Conservation (phyloP, 2,797 vertebrate genomes). For the Pseudomugil gertrudae region DNA sequence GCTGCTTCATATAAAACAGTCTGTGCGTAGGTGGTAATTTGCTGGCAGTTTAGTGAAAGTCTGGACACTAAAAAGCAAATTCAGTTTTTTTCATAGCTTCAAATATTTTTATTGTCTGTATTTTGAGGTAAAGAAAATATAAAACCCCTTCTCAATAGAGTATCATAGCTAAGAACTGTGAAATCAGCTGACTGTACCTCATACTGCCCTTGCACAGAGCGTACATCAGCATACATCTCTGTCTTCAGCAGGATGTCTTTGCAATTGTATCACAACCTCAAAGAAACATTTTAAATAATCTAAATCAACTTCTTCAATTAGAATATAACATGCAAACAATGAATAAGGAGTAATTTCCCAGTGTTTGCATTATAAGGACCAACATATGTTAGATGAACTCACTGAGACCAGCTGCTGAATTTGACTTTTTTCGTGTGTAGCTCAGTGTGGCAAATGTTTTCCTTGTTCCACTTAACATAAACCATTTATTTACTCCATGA, state of each 20-base stretch:
- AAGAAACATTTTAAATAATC: conserved; percentile 48
- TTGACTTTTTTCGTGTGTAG: not conserved
- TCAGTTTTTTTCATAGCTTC: conserved; percentile 5
- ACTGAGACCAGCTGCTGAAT: not conserved
- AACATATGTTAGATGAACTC: not conserved
- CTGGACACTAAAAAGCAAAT: conserved; percentile 19
- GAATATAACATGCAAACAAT: conserved; percentile 25
- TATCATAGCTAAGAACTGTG: conserved; percentile 43
- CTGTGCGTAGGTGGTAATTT: conserved; percentile 42
- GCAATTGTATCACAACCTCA: conserved; percentile 46
- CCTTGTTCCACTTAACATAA: not conserved
- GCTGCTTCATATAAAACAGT: conserved; percentile 37
- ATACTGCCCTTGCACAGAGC: conserved; percentile 41
- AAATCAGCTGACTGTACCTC: conserved; percentile 63
- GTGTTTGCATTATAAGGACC: not conserved
- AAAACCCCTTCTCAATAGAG: too few species aligned
- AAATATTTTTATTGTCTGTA: conserved; percentile 31
- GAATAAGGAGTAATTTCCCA: not conserved
- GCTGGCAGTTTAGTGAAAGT: conserved; percentile 39
- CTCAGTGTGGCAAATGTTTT: not conserved
- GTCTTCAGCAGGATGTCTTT: conserved; percentile 34
- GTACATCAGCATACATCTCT: conserved; percentile 16
- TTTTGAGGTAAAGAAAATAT: conserved; percentile 1
- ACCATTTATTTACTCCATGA: not conserved
- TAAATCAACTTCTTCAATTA: conserved; percentile 30